phyloP scores from a whole-genome alignment of 2,797 vertebrate species.

The Numenius phaeopus region DNA sequence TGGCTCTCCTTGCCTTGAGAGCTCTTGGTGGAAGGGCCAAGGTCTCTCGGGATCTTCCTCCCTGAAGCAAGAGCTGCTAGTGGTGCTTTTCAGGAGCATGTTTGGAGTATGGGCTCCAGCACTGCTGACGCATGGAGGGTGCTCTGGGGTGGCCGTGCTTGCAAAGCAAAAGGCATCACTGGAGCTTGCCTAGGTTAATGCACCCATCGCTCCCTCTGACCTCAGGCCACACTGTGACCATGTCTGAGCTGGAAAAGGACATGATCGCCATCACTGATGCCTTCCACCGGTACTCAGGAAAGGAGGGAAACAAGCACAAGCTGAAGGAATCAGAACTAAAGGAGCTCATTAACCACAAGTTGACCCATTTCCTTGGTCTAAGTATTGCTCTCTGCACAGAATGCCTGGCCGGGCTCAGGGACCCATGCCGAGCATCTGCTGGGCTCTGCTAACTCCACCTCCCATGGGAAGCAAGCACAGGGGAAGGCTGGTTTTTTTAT shows the following conservation, averaged over 20 bases:
- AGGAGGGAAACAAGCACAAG: constrained; percentile 88
- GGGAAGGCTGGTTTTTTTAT: neutral
- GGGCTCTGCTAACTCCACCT: neutral
- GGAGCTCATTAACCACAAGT: constrained; percentile 85
- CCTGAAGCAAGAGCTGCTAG: neutral
- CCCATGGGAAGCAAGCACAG: fast-evolving
- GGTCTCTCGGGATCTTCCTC: fast-evolving
- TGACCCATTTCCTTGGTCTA: constrained; percentile 83
- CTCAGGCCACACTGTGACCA: constrained; percentile 11
- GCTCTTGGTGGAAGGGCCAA: neutral
- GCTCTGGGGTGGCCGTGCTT: fast-evolving
- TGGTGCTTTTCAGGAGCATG: neutral
- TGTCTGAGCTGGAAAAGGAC: constrained; percentile 88
- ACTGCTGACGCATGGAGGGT: fast-evolving
- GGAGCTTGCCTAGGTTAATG: neutral
- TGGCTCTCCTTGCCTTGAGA: neutral
- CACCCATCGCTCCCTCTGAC: neutral
- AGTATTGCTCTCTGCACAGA: neutral
- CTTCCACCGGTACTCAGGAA: constrained; percentile 86
- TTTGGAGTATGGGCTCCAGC: fast-evolving
- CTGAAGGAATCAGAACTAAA: constrained; percentile 90
- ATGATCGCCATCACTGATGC: constrained; percentile 83
- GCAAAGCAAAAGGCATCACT: neutral
- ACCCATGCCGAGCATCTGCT: neutral
- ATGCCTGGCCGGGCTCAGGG: neutral